A percentile compares a stretch with the other conserved stretches of the same genome.
Conservation (phyloP, 1,140 invertebrate species). For the Hestina assimilis region DNA sequence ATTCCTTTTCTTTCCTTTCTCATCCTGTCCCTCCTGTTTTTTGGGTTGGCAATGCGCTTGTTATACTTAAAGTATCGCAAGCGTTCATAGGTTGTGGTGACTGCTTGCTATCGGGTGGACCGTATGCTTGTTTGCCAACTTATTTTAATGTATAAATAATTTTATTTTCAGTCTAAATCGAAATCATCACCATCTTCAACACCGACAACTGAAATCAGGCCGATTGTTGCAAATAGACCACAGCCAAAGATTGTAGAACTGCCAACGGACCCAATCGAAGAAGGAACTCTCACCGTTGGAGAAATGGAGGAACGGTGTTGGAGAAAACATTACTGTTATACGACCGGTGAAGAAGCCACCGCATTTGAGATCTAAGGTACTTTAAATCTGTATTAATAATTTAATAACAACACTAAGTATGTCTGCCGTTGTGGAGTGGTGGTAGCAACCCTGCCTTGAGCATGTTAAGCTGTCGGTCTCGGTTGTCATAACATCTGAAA, state of each 20-base stretch:
- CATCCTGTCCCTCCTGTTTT: too few relatives aligned
- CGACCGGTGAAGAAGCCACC: slow-evolving; percentile 80
- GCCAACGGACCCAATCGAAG: slow-evolving; percentile 36
- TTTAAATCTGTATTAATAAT: slow-evolving; percentile 18
- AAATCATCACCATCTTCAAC: slow-evolving; percentile 64
- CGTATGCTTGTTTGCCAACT: too few relatives aligned
- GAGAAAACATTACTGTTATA: slow-evolving; percentile 77
- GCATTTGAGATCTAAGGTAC: slow-evolving; percentile 82
- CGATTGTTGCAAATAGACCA: slow-evolving; percentile 30
- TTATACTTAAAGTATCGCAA: too few relatives aligned
- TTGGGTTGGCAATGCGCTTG: too few relatives aligned
- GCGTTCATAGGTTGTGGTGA: too few relatives aligned
- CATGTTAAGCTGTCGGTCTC: too few relatives aligned
- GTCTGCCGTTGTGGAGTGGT: too few relatives aligned
- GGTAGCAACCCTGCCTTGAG: too few relatives aligned
- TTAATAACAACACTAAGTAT: too few relatives aligned
- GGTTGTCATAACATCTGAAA: too few relatives aligned
- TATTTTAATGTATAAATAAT: not conserved
- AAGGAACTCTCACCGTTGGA: slow-evolving; percentile 27
- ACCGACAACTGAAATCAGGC: slow-evolving; percentile 38
- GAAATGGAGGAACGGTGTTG: slow-evolving; percentile 65
- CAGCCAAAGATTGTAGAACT: slow-evolving; percentile 41
- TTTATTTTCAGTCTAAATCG: slow-evolving; percentile 58
- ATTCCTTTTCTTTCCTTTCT: too few relatives aligned
- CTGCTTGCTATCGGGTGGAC: too few relatives aligned